phyloP scores from a whole-genome alignment of 2,113 vertebrate genomes.

The Scopus umbretta region DNA sequence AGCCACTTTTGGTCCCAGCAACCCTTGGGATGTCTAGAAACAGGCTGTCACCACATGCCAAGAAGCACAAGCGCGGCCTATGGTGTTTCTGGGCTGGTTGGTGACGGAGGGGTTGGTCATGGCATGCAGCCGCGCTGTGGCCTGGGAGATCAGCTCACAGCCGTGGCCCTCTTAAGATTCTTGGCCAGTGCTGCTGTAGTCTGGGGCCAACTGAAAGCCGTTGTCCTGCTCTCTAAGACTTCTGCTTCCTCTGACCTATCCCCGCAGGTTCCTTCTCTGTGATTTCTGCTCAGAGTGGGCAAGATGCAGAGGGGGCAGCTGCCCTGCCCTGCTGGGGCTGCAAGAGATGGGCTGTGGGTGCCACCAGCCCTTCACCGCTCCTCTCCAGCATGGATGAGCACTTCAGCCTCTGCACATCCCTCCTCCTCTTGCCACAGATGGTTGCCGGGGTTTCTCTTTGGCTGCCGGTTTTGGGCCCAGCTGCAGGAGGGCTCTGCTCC shows the following conservation, averaged over 20 bases:
- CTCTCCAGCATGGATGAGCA: accelerated
- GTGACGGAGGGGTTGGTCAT: not conserved
- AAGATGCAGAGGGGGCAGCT: not conserved
- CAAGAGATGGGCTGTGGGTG: not conserved
- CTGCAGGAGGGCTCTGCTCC: conserved; percentile 66
- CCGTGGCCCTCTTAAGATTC: not conserved
- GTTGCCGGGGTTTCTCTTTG: conserved; percentile 44
- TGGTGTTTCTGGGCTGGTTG: not conserved
- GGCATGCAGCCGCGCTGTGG: not conserved
- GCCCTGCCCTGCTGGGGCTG: not conserved
- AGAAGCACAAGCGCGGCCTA: not conserved
- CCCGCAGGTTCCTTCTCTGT: not conserved
- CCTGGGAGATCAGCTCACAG: not conserved
- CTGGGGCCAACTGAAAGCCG: not conserved
- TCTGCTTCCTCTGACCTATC: not conserved
- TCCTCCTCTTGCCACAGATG: not conserved
- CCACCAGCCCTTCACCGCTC: not conserved
- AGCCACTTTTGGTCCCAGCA: not conserved
- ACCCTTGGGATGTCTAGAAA: not conserved
- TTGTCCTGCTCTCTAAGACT: not conserved
- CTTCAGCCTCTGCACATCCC: not conserved
- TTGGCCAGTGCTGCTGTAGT: not conserved
- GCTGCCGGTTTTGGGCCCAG: conserved; percentile 48
- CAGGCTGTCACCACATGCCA: not conserved
- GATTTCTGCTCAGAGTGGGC: not conserved